Conservation (phyloP, 2,797 vertebrate species). For the Halcyon smyrnensis region DNA sequence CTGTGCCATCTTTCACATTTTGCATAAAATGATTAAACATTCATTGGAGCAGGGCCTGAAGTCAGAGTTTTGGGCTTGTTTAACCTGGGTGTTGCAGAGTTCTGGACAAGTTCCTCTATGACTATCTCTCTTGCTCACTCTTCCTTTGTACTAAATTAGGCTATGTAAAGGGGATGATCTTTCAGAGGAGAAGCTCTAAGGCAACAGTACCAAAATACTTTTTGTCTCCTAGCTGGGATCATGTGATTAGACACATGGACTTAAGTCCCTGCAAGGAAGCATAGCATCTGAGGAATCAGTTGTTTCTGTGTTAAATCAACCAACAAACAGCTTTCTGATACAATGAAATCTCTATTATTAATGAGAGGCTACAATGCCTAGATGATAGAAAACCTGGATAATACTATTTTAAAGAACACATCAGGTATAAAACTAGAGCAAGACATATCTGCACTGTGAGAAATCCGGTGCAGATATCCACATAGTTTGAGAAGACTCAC, state of each 20-base stretch:
- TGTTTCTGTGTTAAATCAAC: neutral
- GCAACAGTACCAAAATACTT: neutral
- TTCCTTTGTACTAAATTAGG: neutral
- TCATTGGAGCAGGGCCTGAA: neutral
- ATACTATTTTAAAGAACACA: neutral
- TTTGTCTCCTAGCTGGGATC: neutral
- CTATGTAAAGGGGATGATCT: neutral
- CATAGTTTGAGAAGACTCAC: neutral
- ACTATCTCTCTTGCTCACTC: neutral
- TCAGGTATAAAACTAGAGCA: neutral
- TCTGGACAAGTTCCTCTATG: neutral
- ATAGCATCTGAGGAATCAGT: neutral
- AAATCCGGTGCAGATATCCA: neutral
- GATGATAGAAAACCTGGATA: neutral
- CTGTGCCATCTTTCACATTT: neutral
- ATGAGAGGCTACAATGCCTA: neutral
- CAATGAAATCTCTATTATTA: neutral
- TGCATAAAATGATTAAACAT: conserved; percentile 6
- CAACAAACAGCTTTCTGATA: neutral
- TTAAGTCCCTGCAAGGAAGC: neutral
- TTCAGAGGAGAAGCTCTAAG: neutral
- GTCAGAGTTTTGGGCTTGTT: neutral
- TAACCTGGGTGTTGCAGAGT: neutral
- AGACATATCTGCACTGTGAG: neutral
- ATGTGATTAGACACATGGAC: neutral